phyloP scores from a whole-genome alignment of 1,140 invertebrate species.

The Neodiprion virginianus region DNA sequence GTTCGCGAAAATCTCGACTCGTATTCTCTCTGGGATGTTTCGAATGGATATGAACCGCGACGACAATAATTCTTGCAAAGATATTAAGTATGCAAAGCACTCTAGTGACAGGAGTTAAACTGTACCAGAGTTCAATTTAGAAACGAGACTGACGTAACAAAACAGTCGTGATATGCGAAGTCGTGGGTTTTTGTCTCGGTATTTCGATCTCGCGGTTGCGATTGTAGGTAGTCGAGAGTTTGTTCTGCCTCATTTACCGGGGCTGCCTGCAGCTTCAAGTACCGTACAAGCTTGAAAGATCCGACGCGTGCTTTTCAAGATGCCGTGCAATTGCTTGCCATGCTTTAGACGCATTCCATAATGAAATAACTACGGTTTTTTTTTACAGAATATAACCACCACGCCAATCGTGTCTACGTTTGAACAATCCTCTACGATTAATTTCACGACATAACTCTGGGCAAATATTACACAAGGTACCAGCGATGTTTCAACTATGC shows the following conservation, averaged over 20 bases:
- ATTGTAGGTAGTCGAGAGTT: background rate
- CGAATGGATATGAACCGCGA: too few species aligned
- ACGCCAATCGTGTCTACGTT: too few species aligned
- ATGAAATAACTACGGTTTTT: background rate
- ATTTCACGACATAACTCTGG: too few species aligned
- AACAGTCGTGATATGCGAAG: background rate
- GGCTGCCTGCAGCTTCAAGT: background rate
- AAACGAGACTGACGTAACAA: background rate
- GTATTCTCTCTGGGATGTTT: too few species aligned
- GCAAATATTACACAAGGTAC: too few species aligned
- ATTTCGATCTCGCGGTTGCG: background rate
- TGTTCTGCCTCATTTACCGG: constrained; percentile 1
- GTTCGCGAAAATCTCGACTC: too few species aligned
- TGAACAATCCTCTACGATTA: too few species aligned
- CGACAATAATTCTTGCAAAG: too few species aligned
- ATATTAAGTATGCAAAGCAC: too few species aligned
- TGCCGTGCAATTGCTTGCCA: constrained; percentile 3
- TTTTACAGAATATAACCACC: too few species aligned
- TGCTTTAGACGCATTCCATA: background rate
- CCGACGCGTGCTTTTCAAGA: constrained; percentile 1
- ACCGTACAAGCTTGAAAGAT: background rate
- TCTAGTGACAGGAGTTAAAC: too few species aligned
- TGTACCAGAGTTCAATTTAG: background rate
- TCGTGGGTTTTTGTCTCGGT: background rate
- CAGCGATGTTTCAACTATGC: too few species aligned